These are phyloP conservation scores for Falco concolor DNA, from an alignment of 2,797 vertebrate genomes.

Conservation along the genomic window DNA sequence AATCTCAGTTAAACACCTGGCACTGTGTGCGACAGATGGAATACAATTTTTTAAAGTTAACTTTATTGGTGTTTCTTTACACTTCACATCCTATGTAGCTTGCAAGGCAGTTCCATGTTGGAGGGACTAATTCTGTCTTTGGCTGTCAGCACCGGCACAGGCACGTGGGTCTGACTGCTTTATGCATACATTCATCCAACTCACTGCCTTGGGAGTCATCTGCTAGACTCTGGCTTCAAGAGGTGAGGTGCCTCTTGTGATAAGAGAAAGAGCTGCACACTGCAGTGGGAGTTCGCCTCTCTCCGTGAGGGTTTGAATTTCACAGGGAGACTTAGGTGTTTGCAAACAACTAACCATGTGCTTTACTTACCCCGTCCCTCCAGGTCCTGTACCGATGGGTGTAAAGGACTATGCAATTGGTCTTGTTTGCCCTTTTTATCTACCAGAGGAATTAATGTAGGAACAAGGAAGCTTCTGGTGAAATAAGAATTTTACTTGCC, in stretches of 20 bases:
- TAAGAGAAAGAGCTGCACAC: background rate
- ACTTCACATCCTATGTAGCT: fast-evolving
- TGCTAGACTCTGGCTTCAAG: background rate
- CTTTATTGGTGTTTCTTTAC: background rate
- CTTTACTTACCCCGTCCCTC: background rate
- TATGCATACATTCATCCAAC: background rate
- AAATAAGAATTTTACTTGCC: background rate
- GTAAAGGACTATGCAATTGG: background rate
- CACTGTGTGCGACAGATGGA: background rate
- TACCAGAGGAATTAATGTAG: background rate
- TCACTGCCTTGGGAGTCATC: background rate
- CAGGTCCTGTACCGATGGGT: background rate
- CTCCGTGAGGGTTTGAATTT: background rate
- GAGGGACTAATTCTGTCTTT: background rate
- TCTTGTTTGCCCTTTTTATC: background rate
- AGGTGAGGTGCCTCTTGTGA: background rate
- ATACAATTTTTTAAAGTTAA: background rate
- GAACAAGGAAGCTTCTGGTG: background rate
- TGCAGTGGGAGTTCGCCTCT: background rate
- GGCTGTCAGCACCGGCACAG: background rate
- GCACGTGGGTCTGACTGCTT: background rate
- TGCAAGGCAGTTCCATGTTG: background rate
- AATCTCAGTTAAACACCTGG: background rate
- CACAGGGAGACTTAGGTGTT: background rate
- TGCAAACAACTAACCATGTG: background rate